Evolutionary conservation across 1,140 invertebrate genomes (phyloP), one percentile per base, ranked within the genome.

Genomic region (Palaemon carinicauda): DNA sequence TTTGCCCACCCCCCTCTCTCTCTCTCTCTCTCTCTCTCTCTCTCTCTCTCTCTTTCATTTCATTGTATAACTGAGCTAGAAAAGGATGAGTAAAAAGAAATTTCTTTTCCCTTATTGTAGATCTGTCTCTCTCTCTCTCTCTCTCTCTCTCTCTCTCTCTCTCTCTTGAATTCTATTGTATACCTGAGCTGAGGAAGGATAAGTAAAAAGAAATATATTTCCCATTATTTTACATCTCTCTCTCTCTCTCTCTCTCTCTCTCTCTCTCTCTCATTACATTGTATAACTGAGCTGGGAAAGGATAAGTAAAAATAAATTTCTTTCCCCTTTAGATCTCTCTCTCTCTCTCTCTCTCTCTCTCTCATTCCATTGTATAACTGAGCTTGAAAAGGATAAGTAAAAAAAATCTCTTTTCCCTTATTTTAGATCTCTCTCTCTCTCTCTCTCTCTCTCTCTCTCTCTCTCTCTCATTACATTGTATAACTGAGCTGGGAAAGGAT

Each of bases 21-120:
- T 71, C 65, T 71, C 65, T 71, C 65, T 71, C 65, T 71, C 65
- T 71, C 65, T 71, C 65, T 71, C 69, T 73, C 69, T 73, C 69
- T 73, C 24, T 73, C 69, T 73, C 69, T 73, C 69, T 73, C 69
- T 73, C 69, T 73, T 24, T 73, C 9, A 15, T 31, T 27, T 10
- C 21, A 31, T 17, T 41, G 29, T 19, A 21, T 41, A 29, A 10
- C 9, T 4, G 71, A 29, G 71, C 10, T 9, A 14, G 27, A 31
- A 29, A 33, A 21, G 15, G 71, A 74, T 27, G 15, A 21, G 9
- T 27, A 74, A n/a, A 33, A 21, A 33, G 21, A 54, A 29, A n/a
- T n/a, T n/a, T n/a, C n/a, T n/a, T n/a, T n/a, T n/a, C n/a, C n/a
- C n/a, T n/a, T n/a, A n/a, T n/a, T n/a, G n/a, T n/a, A n/a, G n/a